Evolutionary conservation across 2,113 vertebrate species (phyloP), one percentile per base, ranked within the genome.

Genomic region (Calypte anna): DNA sequence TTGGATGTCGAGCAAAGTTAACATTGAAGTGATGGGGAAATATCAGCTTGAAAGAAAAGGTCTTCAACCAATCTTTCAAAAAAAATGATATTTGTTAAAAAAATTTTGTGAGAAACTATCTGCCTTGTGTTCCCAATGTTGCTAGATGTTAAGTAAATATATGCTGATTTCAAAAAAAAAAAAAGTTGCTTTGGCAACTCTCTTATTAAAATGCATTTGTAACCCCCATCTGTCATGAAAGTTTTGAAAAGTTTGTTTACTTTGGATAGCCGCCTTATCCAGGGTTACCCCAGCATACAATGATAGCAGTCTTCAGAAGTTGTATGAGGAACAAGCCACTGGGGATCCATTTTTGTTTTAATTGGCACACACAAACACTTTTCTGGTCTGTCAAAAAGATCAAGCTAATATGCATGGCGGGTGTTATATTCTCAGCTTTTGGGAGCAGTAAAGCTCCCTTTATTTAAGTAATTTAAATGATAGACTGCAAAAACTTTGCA

Each of bases 231-330:
- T 98, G 98, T 98, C 97, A 98, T 95, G 97, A 97, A 98, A 98
- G 98, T 98, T 98, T 98, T 98, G 98, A 98, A 96, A 98, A 98
- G 97, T 98, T 98, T 98, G 98, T 98, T 98, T 98, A 98, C 97
- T 98, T 98, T 98, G 98, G 98, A 98, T 90, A 97, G 96, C 84
- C 95, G 97, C 97, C 96, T 97, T 97, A 97, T 98, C 97, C 97
- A 98, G 98, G 97, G 98, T 98, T 97, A 97, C 97, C 97, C 97
- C 97, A 91, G 97, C 98, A 98, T 96, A 98, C 98, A 98, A 98
- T 98, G 98, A 98, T 98, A 98, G 97, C 97, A 98, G 98, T 98
- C 97, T 98, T 98, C 93, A 98, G 96, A 97, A 98, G 97, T 96
- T 95, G 95, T 97, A 95, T 97, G 98, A 98, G 97, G 97, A 98